Evolutionary conservation across 2,888 invertebrate genomes (phyloP).

Genomic region (Latheticus oryzae): DNA sequence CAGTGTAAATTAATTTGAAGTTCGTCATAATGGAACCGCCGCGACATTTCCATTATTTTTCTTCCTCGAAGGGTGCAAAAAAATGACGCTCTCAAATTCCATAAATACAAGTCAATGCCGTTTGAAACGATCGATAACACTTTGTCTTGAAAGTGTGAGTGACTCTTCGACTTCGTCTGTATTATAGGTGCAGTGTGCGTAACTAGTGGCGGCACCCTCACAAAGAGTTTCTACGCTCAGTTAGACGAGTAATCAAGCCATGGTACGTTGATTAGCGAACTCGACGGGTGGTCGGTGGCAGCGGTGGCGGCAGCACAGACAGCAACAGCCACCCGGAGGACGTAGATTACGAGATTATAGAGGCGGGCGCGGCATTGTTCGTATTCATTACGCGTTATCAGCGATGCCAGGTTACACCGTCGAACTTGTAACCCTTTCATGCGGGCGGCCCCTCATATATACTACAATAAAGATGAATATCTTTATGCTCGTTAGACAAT

Average conservation of each 20-base stretch:
- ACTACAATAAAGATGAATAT: slow-evolving; percentile 42
- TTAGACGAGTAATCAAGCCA: slow-evolving; percentile 50
- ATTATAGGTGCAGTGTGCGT: slow-evolving; percentile 26
- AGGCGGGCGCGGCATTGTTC: slow-evolving; percentile 41
- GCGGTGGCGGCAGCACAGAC: slow-evolving; percentile 32
- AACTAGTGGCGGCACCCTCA: slow-evolving; percentile 30
- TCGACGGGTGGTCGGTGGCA: slow-evolving; percentile 41
- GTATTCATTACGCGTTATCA: slow-evolving; percentile 43
- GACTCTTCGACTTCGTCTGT: no score
- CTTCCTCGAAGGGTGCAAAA: slow-evolving; percentile 14
- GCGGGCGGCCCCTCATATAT: slow-evolving; percentile 36
- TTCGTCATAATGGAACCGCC: slow-evolving; percentile 23
- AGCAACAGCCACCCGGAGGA: slow-evolving; percentile 41
- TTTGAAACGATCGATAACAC: slow-evolving; percentile 29
- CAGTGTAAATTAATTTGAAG: slow-evolving; percentile 20
- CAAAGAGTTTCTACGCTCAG: slow-evolving; percentile 47
- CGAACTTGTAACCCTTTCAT: slow-evolving; percentile 42
- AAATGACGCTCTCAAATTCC: slow-evolving; percentile 25
- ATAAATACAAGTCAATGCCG: slow-evolving; percentile 21
- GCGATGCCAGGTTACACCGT: slow-evolving; percentile 40
- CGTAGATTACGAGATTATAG: slow-evolving; percentile 47
- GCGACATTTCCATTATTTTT: slow-evolving; percentile 24
- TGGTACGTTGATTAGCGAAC: slow-evolving; percentile 51
- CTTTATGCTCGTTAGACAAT: slow-evolving; percentile 41
- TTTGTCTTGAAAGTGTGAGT: slow-evolving; percentile 25